Percentiles rank a stretch among this genome's conserved stretches.
Conservation (phyloP, 2,113 vertebrate genomes). For the Peromyscus leucopus region DNA sequence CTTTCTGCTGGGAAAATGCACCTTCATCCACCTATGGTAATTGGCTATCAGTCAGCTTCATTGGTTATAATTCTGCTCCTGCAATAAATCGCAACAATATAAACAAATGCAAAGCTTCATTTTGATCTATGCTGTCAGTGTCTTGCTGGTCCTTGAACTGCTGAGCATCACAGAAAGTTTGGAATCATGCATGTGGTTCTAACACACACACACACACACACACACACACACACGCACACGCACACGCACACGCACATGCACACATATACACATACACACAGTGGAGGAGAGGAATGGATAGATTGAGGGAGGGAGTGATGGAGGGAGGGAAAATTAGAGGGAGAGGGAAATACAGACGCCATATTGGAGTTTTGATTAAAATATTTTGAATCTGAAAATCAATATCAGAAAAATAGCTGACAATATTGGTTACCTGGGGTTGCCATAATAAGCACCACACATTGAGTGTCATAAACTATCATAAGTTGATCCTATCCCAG, state of each 20-base stretch:
- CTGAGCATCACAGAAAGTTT: not conserved
- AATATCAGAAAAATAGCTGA: not conserved
- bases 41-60: not conserved
- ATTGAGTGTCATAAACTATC: not conserved
- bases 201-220: not conserved
- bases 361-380: no score
- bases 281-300: no score
- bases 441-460: not conserved
- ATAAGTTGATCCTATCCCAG: no score
- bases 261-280: no score
- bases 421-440: not conserved
- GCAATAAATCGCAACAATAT: not conserved
- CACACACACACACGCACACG: not conserved
- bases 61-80: not conserved
- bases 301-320: no score
- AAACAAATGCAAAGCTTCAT: not conserved
- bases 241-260: not conserved
- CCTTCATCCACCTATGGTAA: not conserved
- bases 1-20: not conserved
- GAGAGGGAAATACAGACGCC: no score
- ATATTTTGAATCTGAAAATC: not conserved
- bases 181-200: not conserved
- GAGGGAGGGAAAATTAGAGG: not conserved
- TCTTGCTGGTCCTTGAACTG: not conserved
- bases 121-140: not conserved